These are phyloP conservation scores for Macrosiphum euphorbiae DNA, from an alignment of 2,888 invertebrate genomes.

Conservation along the genomic window DNA sequence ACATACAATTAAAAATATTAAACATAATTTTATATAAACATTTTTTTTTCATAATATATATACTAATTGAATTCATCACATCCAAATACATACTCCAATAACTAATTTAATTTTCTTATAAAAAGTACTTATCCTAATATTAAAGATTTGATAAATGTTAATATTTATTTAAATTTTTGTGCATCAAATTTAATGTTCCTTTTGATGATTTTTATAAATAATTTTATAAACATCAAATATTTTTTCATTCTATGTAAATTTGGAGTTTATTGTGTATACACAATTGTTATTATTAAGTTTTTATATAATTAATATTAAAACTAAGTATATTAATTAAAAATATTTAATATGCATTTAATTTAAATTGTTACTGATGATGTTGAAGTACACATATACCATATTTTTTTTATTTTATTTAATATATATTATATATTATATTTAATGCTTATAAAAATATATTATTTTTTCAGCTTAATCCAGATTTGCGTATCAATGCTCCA, in stretches of 20 bases:
- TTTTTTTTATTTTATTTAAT: neutral
- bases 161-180: neutral
- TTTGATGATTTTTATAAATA: neutral
- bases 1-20: neutral
- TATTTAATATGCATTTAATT: neutral
- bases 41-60: neutral
- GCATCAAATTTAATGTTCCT: neutral
- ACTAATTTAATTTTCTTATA: neutral
- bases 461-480: conserved; percentile 83
- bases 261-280: neutral
- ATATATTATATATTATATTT: neutral
- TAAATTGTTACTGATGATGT: neutral
- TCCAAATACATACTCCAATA: neutral
- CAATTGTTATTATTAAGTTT: neutral
- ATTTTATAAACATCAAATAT: neutral
- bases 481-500: conserved; percentile 87
- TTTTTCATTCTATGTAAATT: neutral
- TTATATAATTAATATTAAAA: neutral
- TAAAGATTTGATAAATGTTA: neutral
- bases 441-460: conserved; percentile 34
- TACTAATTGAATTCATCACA: neutral
- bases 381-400: neutral
- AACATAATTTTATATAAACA: neutral
- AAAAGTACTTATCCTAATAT: neutral
- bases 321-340: neutral